A percentile compares a stretch with the other conserved stretches of the same genome.
Conservation (phyloP, 2,888 invertebrate genomes). For the Marasmarcha lunaedactyla region DNA sequence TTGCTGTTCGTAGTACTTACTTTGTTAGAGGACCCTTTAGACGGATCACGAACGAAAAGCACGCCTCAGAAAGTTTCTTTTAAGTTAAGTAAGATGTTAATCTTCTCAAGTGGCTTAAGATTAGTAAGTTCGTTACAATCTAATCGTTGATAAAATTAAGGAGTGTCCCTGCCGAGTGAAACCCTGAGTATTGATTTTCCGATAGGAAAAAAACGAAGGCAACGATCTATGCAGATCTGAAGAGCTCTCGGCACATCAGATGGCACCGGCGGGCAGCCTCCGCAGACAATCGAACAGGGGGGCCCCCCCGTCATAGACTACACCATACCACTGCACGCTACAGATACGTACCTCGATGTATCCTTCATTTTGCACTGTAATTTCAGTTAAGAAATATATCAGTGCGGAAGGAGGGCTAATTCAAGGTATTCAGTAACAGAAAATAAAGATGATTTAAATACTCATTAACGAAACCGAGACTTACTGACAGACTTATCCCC, state of each 20-base stretch:
- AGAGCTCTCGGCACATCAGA: constrained; percentile 71
- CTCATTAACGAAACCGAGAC: too few species aligned
- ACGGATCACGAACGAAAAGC: too few species aligned
- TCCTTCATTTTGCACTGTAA: not conserved
- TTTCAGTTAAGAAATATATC: too few species aligned
- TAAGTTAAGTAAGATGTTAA: too few species aligned
- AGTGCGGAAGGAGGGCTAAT: too few species aligned
- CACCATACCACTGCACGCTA: constrained; percentile 8
- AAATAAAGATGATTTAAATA: too few species aligned
- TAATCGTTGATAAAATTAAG: constrained; percentile 45
- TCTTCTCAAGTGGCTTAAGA: too few species aligned
- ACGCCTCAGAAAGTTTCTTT: too few species aligned
- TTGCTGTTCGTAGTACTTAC: not conserved
- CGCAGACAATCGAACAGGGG: constrained; percentile 70
- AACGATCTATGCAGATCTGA: constrained; percentile 71
- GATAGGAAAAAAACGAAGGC: constrained; percentile 70
- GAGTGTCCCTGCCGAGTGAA: constrained; percentile 54
- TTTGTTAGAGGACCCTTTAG: too few species aligned
- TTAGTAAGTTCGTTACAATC: too few species aligned
- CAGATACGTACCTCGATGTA: constrained; percentile 15
- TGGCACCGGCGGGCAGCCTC: constrained; percentile 67
- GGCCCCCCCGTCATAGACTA: constrained; percentile 53
- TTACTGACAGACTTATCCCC: too few species aligned
- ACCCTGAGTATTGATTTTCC: constrained; percentile 67
- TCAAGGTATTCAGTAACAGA: too few species aligned